phyloP scores from a whole-genome alignment of 2,113 vertebrate genomes.

The Cryptomyrus ogoouensis region DNA sequence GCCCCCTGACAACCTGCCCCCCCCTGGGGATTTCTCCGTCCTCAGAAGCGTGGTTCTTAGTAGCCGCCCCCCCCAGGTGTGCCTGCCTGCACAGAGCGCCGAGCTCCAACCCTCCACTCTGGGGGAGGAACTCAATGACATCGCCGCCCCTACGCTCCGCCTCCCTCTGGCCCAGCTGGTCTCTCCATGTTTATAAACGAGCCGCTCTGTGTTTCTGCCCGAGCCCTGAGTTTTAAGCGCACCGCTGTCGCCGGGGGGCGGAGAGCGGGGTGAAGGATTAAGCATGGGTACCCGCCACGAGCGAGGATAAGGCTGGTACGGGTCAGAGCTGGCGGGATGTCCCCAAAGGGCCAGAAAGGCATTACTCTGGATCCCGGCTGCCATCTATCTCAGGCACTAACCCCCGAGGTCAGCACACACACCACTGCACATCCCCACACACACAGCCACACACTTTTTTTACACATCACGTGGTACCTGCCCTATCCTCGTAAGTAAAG shows the following conservation, averaged over 20 bases:
- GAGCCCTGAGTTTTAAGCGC: neutral
- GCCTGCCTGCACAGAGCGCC: neutral
- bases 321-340: neutral
- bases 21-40: neutral
- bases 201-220: neutral
- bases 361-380: neutral
- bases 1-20: neutral
- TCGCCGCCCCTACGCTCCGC: neutral
- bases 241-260: neutral
- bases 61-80: neutral
- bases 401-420: neutral
- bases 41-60: neutral
- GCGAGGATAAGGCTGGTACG: neutral
- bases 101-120: neutral
- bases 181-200: neutral
- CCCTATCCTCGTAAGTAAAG: neutral
- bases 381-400: neutral
- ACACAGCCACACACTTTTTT: neutral
- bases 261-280: neutral
- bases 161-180: neutral
- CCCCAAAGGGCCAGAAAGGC: constrained; percentile 4
- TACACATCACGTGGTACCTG: neutral
- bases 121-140: neutral
- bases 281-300: neutral
- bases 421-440: neutral